A percentile compares a stretch with the other conserved stretches of the same genome.
Conservation (phyloP, 2,888 invertebrate species). For the Dynastes tityus region DNA sequence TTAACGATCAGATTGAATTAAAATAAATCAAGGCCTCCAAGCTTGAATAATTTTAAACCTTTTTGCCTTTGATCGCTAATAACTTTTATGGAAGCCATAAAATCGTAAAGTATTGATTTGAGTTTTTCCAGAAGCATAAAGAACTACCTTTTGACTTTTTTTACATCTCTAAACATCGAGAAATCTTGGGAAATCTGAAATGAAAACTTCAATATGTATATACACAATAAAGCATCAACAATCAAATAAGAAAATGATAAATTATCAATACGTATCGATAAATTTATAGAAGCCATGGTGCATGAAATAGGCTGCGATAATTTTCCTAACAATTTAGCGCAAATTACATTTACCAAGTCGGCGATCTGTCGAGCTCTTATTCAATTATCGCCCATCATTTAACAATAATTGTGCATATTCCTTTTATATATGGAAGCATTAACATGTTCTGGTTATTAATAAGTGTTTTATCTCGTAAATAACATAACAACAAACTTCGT, state of each 20-base stretch:
- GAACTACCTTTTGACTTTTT: background rate
- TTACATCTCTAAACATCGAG: background rate
- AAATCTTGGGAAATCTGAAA: no score
- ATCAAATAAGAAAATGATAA: background rate
- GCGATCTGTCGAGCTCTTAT: background rate
- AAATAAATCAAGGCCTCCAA: background rate
- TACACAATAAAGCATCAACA: background rate
- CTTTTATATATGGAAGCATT: background rate
- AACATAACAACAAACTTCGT: conserved; percentile 31
- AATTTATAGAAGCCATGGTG: background rate
- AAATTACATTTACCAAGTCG: conserved; percentile 3
- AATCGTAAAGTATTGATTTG: background rate
- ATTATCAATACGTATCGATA: background rate
- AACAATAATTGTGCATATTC: conserved; percentile 13
- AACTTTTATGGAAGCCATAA: background rate
- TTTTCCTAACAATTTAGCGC: conserved; percentile 3
- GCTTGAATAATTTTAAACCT: background rate
- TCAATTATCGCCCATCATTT: background rate
- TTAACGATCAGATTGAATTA: background rate
- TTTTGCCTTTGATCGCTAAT: background rate
- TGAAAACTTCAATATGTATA: no score
- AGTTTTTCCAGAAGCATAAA: background rate
- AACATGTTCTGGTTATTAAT: conserved; percentile 31
- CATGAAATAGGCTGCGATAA: background rate
- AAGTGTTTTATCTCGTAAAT: conserved; percentile 34